A percentile compares a stretch with the other conserved stretches of the same genome.
Evolutionary conservation across 2,797 vertebrate genomes (phyloP).

Genomic region (Rhynchotus rufescens): DNA sequence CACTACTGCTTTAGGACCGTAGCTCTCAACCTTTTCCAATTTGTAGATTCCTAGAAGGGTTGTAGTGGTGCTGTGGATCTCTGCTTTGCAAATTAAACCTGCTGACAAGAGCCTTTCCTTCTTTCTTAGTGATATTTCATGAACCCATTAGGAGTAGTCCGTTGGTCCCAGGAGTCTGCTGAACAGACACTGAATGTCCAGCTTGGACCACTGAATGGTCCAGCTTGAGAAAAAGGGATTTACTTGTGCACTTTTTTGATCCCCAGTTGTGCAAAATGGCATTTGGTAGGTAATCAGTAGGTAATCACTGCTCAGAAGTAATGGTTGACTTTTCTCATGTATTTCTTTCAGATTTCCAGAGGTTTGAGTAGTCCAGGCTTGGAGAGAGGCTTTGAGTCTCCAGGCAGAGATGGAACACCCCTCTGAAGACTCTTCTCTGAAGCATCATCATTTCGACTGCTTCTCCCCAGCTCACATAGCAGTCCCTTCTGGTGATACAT

Average conservation of each 20-base stretch:
- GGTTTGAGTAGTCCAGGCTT: rapidly evolving
- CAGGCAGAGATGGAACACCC: not conserved
- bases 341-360: not conserved
- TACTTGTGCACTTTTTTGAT: not conserved
- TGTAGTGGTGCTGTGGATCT: not conserved
- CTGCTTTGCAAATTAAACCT: not conserved
- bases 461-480: not conserved
- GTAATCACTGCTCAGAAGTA: not conserved
- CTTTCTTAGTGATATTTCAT: not conserved
- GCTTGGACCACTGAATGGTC: not conserved
- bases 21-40: not conserved
- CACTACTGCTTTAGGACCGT: not conserved
- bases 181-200: not conserved
- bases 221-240: not conserved
- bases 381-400: no score
- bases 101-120: not conserved
- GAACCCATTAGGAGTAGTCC: not conserved
- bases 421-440: not conserved
- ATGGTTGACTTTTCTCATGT: not conserved
- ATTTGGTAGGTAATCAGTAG: not conserved
- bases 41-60: not conserved
- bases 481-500: not conserved
- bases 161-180: not conserved
- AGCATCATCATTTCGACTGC: not conserved
- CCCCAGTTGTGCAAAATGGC: not conserved